Conservation (phyloP, 2,113 vertebrate species). For the Isurus oxyrinchus region DNA sequence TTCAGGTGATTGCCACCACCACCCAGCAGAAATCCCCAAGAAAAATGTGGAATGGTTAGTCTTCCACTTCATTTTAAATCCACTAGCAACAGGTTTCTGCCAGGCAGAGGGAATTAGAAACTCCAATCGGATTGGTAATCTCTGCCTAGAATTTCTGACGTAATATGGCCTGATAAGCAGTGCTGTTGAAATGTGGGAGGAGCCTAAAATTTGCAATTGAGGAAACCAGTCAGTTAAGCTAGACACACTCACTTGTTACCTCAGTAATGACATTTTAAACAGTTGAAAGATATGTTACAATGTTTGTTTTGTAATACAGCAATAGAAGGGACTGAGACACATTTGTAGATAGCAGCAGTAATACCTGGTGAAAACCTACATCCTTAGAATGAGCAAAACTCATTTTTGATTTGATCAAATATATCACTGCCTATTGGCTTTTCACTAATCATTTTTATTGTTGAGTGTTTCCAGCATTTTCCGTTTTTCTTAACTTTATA, state of each 20-base stretch:
- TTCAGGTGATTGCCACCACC: background rate
- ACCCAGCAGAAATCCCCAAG: background rate
- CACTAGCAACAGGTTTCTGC: background rate
- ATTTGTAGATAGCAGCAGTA: background rate
- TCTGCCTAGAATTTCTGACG: background rate
- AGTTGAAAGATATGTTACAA: background rate
- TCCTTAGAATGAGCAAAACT: background rate
- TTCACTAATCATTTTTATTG: background rate
- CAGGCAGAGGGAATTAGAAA: background rate
- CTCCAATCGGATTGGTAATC: background rate
- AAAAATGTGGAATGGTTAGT: background rate
- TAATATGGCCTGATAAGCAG: background rate
- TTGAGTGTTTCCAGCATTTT: background rate
- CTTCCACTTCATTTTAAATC: background rate
- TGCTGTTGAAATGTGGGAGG: background rate
- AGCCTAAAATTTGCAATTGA: background rate
- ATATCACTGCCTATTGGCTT: background rate
- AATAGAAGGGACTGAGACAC: background rate
- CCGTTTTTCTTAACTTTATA: too few relatives aligned
- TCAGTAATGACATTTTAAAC: background rate
- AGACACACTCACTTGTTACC: background rate
- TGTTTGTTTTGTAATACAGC: background rate
- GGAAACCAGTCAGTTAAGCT: background rate
- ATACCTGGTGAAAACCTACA: background rate
- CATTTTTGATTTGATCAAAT: background rate